Base-by-base conservation (phyloP, 2,113 vertebrate genomes). In the Trematomus loennbergii region DNA sequence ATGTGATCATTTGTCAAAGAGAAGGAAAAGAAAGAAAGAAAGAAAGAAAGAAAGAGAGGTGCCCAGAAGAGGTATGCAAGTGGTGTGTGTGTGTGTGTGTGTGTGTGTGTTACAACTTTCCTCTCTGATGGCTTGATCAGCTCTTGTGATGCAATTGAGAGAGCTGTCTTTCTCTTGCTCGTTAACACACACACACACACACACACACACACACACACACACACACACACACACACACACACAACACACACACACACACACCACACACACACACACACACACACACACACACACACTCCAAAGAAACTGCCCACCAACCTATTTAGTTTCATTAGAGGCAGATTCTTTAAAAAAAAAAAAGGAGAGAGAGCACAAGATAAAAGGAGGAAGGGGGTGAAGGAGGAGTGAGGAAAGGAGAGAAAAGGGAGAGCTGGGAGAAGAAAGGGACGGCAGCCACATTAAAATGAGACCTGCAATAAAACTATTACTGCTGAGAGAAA, bases 301-400 rank as follows among this genome's bases (percentile, higher is more conserved):
- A 85, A 92, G 81, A 87, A 96, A 96, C 93, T 96, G 94, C 73
- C 82, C 83, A 92, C 92, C 88, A 95, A 97, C 97, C 96, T 95
- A 97, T 96, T 96, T 96, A 95, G 95, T 97, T 97, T 97, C 95
- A 96, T 97, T 97, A 96, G 93, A 94, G 91, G 94, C 90, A 81
- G 67, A 88, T 89, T 91, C 87, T 93, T 92, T 79, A 89, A 87
- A 88, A 90, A 81, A n/a, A 84, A 67, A 55, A 11, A 65, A 49
- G 18, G 12, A 91, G 92, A 81, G 61, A 25, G 54, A 82, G 46
- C 6, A 40, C 6, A 5, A 40, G 36, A 40, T 40, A 40, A 40
- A 40, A 40, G 53, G 45, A 61, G 25, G 15, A 50, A 58, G 11
- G 69, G 52, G 18, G 12, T 91, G 93, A 81, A 92, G 53, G 76